Evolutionary conservation across 2,888 invertebrate genomes (phyloP), one percentile per base, ranked within the genome.

Genomic region (Linyphia triangularis): DNA sequence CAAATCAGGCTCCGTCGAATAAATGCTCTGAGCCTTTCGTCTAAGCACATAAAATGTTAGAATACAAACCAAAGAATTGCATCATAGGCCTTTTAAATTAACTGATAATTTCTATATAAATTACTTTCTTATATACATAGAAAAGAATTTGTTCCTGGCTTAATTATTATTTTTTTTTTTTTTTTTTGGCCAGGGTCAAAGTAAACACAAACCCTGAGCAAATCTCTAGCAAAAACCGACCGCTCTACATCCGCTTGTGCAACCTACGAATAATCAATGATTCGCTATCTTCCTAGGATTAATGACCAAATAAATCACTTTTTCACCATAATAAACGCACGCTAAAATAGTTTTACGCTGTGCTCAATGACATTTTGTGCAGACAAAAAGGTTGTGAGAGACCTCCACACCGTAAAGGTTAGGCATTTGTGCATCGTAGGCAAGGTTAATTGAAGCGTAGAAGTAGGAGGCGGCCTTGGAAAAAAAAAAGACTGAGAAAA

Each of bases 361-460:
- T 86, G 86, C 86, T 79, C 19, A 37, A 72, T 86, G 86, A 86
- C 86, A 86, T 63, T 86, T 86, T 86, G 86, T 86, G 86, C 86
- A 75, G 73, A 70, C 73, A 73, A 79, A 57, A 51, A 78, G 43
- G 79, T 65, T 67, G 51, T 40, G 43, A 40, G 73, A 30, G n/a
- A 43, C 28, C 70, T 81, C 86, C 86, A 86, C 65, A 86, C 81
- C 40, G 73, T 82, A 86, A 86, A 86, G 86, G 86, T 81, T 86
- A 86, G 81, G 86, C 81, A 79, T 86, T 86, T 86, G 82, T 70
- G 75, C 65, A 81, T 65, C 13, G 43, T 70, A 61, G 77, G 78
- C 77, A 78, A 59, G 40, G 65, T 63, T 65, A 59, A n/a, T n/a
- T 26, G 37, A 73, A 75, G 86, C 86, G 61, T 73, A 86, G 84